Base-by-base conservation (phyloP, 1,140 invertebrate genomes). In the Drosophila mauritiana region DNA sequence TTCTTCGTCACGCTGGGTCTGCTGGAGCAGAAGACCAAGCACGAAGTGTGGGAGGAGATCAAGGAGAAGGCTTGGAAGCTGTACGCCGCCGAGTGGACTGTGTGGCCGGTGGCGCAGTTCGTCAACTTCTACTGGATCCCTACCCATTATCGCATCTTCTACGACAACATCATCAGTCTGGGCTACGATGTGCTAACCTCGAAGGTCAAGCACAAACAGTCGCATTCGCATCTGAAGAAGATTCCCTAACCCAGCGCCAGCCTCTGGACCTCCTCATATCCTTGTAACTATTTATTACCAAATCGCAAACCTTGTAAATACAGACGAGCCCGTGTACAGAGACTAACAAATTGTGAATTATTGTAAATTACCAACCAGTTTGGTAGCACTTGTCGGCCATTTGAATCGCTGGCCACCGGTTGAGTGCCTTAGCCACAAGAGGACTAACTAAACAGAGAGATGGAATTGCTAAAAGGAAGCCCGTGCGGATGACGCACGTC, bases 111-210 rank as follows among this genome's bases (percentile, higher is more conserved):
- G 12, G 96, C 96, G 79, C 97, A 97, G 92, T 92, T 97, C n/a
- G 58, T 97, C 15, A 98, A 98, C 92, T 99, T 99, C 93, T 97
- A 96, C 91, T 95, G 97, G 80, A 92, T 99, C 70, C 97, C 97
- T 17, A 95, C 95, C 4, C 95, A 94, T 84, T 99, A 95, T 92
- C 94, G 98, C 85, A 97, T 98, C 20, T 93, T 98, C 11, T 98
- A 98, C 93, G 98, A 98, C 90, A 98, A 97, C 92, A 95, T 95
- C 7, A 96, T 98, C 90, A 98, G 97, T 25, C 93, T 98, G 85
- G 96, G 97, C 10, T 98, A 98, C 93, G 97, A 99, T 92, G 93
- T 97, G 45, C 98, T 98, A 90, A 97, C 97, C n/a, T 98, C 97
- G 25, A 95, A 97, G 92, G 96, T 98, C n/a, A 97, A 97, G 92